phyloP scores from a whole-genome alignment of 2,113 vertebrate species.

The Solea senegalensis region DNA sequence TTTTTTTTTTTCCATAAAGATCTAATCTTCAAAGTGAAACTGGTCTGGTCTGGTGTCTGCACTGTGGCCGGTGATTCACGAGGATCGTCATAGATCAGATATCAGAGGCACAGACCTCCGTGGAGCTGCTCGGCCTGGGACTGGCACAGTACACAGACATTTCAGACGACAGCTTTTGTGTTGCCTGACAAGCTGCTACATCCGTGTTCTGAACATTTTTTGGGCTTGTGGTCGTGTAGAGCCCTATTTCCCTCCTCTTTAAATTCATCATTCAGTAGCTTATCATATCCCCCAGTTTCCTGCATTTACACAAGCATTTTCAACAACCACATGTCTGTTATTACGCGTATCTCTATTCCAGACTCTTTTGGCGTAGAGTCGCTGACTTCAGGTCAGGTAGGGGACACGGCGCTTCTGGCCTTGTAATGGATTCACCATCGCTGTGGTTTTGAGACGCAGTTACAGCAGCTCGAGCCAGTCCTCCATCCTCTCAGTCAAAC shows the following conservation, averaged over 20 bases:
- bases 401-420: slow-evolving; percentile 61
- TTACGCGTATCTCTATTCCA: slow-evolving; percentile 69
- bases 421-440: slow-evolving; percentile 79
- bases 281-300: slow-evolving; percentile 63
- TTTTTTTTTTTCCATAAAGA: slow-evolving; percentile 51
- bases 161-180: slow-evolving; percentile 56
- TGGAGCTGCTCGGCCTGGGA: slow-evolving; percentile 58
- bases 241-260: slow-evolving; percentile 56
- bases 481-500: slow-evolving; percentile 44
- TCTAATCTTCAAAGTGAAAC: slow-evolving; percentile 76
- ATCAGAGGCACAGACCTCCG: slow-evolving; percentile 63
- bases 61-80: slow-evolving; percentile 63
- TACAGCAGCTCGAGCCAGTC: slow-evolving; percentile 56
- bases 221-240: slow-evolving; percentile 57
- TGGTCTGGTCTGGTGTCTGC: slow-evolving; percentile 68
- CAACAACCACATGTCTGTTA: slow-evolving; percentile 67
- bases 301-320: slow-evolving; percentile 64
- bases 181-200: slow-evolving; percentile 56
- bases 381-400: slow-evolving; percentile 70
- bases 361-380: slow-evolving; percentile 61
- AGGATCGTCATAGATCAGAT: slow-evolving; percentile 70
- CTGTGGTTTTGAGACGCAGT: slow-evolving; percentile 66
- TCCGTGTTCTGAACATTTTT: slow-evolving; percentile 56
- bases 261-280: slow-evolving; percentile 67
- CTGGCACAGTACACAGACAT: slow-evolving; percentile 38